Evolutionary conservation across 2,888 invertebrate species (phyloP).

Genomic region (Lumbricus terrestris): DNA sequence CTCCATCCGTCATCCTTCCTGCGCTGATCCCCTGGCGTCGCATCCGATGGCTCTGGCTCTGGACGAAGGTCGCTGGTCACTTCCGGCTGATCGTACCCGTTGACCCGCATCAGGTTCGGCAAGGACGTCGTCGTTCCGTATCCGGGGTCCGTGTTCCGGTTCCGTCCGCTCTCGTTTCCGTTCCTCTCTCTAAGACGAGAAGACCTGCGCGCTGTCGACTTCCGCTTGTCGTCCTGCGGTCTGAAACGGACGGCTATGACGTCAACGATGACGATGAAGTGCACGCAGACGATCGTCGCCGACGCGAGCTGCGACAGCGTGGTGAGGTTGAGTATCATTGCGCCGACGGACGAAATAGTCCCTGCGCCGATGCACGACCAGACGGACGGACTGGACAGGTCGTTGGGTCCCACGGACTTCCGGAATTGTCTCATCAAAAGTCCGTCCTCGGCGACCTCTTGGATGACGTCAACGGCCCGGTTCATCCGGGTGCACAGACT

Average conservation of each 20-base stretch:
- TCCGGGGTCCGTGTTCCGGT: not conserved
- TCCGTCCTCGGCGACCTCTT: not conserved
- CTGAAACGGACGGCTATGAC: not conserved
- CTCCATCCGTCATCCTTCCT: not conserved
- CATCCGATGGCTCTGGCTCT: no score
- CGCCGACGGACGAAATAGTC: not conserved
- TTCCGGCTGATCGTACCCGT: not conserved
- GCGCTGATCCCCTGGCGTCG: not conserved
- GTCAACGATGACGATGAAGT: not conserved
- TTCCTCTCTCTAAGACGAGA: not conserved
- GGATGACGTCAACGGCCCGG: not conserved
- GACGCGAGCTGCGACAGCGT: constrained; percentile 1
- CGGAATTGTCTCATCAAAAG: not conserved
- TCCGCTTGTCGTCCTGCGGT: not conserved
- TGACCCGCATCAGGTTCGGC: not conserved
- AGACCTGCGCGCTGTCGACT: not conserved
- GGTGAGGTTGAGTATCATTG: not conserved
- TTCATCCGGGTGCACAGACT: not conserved
- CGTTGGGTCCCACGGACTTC: not conserved
- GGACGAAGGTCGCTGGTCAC: no score
- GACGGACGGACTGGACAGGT: not conserved
- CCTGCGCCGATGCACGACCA: not conserved
- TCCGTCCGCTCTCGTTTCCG: not conserved
- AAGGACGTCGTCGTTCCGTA: not conserved
- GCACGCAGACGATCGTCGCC: not conserved